Evolutionary conservation across 2,888 invertebrate genomes (phyloP).

Genomic region (Hydrotaea diabolus): DNA sequence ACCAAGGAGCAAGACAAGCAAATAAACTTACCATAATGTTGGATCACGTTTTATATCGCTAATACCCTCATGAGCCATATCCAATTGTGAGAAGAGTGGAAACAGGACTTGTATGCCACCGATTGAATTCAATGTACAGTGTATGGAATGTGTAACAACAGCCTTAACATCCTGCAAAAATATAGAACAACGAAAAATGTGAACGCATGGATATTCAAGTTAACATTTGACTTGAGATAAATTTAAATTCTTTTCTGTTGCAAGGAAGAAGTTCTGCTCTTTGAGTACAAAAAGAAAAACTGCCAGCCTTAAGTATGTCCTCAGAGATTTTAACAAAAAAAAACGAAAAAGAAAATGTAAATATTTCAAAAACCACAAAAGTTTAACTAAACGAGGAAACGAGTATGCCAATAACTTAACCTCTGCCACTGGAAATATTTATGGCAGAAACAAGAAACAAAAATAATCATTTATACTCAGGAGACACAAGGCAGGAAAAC

Average conservation of each 20-base stretch:
- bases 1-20: neutral
- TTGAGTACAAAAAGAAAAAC: conserved; percentile 21
- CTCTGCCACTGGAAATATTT: neutral
- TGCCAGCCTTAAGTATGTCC: conserved; percentile 43
- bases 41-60: conserved; percentile 93
- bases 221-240: conserved; percentile 20
- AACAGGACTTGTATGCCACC: conserved; percentile 99
- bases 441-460: neutral
- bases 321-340: conserved; percentile 6
- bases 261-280: conserved; percentile 18
- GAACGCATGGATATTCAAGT: conserved; percentile 27
- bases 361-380: conserved; percentile 23
- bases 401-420: conserved; percentile 11
- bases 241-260: conserved; percentile 34
- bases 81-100: conserved; percentile 98
- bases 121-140: conserved; percentile 98
- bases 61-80: conserved; percentile 93
- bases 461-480: neutral
- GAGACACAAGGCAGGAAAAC: neutral
- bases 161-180: conserved; percentile 96
- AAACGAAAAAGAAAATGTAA: conserved; percentile 14
- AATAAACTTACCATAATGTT: conserved; percentile 88
- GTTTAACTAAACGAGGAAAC: conserved; percentile 13
- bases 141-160: conserved; percentile 99
- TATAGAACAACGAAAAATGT: conserved; percentile 4